Evolutionary conservation across 2,797 vertebrate genomes (phyloP).

Genomic region (Stomatorhinus walkeri): DNA sequence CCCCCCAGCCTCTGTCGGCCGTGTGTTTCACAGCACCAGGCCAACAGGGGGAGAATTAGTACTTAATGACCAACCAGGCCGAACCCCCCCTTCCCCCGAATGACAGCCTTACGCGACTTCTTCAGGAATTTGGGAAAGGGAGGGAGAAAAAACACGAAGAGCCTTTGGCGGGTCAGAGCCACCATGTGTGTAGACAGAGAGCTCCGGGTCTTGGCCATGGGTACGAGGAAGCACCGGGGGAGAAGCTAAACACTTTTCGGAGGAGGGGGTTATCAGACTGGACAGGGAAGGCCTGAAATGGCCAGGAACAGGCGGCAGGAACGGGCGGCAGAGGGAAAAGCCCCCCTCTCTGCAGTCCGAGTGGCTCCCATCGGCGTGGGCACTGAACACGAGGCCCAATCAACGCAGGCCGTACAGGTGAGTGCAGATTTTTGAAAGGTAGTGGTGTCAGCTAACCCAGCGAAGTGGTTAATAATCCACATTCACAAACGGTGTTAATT

Average conservation of each 20-base stretch:
- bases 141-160: background rate
- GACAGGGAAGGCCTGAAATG: background rate
- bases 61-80: background rate
- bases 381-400: background rate
- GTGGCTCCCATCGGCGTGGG: background rate
- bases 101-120: background rate
- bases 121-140: background rate
- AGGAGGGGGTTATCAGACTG: background rate
- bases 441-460: background rate
- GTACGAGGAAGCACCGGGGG: background rate
- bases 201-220: background rate
- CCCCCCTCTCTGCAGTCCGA: background rate
- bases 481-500: background rate
- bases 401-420: background rate
- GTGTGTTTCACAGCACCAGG: background rate
- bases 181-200: background rate
- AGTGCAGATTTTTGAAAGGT: background rate
- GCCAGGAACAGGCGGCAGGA: background rate
- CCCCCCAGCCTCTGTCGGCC: background rate
- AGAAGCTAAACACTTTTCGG: background rate
- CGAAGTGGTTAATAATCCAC: background rate
- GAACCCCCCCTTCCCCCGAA: background rate
- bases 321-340: background rate
- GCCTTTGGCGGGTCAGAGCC: background rate
- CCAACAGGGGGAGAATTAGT: background rate